Percentiles rank a stretch among this genome's conserved stretches.
These are phyloP conservation scores for Sisyra terminalis DNA, from an alignment of 2,888 invertebrate species.

Conservation along the genomic window DNA sequence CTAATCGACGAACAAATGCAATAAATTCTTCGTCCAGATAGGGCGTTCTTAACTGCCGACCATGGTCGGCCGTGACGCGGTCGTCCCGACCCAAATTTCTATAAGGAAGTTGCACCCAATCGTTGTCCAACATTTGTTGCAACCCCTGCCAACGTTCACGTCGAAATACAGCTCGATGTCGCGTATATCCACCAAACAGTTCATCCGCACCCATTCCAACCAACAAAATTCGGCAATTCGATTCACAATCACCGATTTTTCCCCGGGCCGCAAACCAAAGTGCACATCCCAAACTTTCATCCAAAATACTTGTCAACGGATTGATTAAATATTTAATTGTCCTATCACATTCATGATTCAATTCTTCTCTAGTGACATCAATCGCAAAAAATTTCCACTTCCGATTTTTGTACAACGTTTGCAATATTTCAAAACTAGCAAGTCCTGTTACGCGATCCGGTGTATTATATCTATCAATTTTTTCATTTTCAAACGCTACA, in stretches of 20 bases:
- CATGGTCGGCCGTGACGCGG: conserved; percentile 79
- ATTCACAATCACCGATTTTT: conserved; percentile 6
- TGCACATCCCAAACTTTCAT: conserved; percentile 93
- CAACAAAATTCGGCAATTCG: conserved; percentile 45
- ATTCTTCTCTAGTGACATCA: conserved; percentile 50
- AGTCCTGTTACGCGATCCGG: conserved; percentile 75
- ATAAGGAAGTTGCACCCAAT: conserved; percentile 71
- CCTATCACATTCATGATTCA: conserved; percentile 35
- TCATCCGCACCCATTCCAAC: conserved; percentile 96
- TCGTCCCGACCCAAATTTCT: conserved; percentile 93
- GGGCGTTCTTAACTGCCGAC: conserved; percentile 66
- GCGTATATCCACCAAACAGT: conserved; percentile 83
- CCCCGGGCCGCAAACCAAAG: conserved; percentile 90
- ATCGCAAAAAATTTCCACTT: conserved; percentile 74
- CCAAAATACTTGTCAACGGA: conserved; percentile 76
- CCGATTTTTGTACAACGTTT: conserved; percentile 48
- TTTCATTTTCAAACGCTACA: conserved; percentile 66
- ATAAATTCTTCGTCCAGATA: conserved; percentile 59
- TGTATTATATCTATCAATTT: conserved; percentile 36
- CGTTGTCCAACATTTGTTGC: conserved; percentile 39
- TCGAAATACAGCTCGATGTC: conserved; percentile 62
- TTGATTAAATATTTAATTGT: conserved; percentile 62
- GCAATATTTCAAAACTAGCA: conserved; percentile 51
- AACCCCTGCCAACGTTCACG: conserved; percentile 36
- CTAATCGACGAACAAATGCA: conserved; percentile 40